phyloP scores from a whole-genome alignment of 2,113 vertebrate genomes.

The Hepsetus odoe region DNA sequence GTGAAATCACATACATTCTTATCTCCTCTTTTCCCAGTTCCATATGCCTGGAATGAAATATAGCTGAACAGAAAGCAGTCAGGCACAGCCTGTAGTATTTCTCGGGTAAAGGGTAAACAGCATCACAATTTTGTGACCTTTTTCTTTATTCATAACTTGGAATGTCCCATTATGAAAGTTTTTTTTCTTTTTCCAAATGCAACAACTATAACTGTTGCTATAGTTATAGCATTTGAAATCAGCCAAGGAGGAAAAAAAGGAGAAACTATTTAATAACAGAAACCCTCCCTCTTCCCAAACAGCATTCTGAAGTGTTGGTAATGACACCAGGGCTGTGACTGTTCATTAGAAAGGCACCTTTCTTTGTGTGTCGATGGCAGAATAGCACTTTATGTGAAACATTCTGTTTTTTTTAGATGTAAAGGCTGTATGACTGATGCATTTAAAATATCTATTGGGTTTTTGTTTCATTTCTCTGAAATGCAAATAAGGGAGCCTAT shows the following conservation, averaged over 20 bases:
- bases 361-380: neutral
- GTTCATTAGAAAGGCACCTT: neutral
- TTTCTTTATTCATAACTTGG: slow-evolving; percentile 38
- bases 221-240: neutral
- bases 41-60: neutral
- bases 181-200: no score
- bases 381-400: neutral
- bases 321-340: neutral
- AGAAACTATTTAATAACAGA: neutral
- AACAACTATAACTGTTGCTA: slow-evolving; percentile 5
- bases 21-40: neutral
- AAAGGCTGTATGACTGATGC: neutral
- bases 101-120: slow-evolving; percentile 21
- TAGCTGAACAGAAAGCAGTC: neutral
- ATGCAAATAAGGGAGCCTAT: slow-evolving; percentile 41
- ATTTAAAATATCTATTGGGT: neutral
- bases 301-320: neutral
- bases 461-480: slow-evolving; percentile 25
- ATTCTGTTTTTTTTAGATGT: neutral
- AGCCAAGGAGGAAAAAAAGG: slow-evolving; percentile 4
- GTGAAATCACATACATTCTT: neutral
- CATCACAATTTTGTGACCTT: slow-evolving; percentile 39
- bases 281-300: neutral
- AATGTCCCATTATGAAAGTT: slow-evolving; percentile 6
- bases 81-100: slow-evolving; percentile 24